Percentiles rank a stretch among this genome's conserved stretches.
Evolutionary conservation across 2,113 vertebrate species (phyloP).

Genomic region (Macroglossus sobrinus): DNA sequence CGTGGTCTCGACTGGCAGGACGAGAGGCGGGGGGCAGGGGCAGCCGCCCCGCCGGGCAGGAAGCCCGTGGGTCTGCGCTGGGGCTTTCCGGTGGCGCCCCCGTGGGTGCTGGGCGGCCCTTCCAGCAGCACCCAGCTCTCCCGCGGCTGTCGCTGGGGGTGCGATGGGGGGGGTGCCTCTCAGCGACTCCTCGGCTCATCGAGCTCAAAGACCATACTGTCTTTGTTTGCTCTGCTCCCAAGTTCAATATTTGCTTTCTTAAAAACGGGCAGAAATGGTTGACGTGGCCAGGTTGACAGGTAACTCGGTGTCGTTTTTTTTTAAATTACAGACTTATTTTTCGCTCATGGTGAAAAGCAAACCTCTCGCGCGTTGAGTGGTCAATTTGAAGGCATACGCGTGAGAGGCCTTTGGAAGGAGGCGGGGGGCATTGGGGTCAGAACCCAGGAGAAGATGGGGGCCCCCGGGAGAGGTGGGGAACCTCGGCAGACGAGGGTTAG

Average conservation of each 20-base stretch:
- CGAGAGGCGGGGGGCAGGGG: not conserved
- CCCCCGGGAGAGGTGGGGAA: not conserved
- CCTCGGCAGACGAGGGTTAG: not conserved
- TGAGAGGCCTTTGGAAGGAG: not conserved
- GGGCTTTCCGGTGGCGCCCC: not conserved
- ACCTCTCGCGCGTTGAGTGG: rapidly evolving
- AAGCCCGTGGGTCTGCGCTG: not conserved
- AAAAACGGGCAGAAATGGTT: not conserved
- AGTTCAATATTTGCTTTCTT: not conserved
- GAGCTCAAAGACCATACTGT: not conserved
- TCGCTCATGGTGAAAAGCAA: not conserved
- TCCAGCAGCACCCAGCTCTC: not conserved
- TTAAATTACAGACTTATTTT: not conserved
- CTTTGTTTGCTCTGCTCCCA: not conserved
- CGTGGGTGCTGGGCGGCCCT: not conserved
- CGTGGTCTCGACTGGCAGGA: not conserved
- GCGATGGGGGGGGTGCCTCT: not conserved
- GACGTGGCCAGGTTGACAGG: not conserved
- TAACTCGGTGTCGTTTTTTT: not conserved
- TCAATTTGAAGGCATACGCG: not conserved
- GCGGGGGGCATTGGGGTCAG: not conserved
- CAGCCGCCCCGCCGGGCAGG: too few species aligned
- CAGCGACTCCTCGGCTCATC: not conserved
- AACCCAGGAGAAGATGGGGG: not conserved
- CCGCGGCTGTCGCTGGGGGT: rapidly evolving